Evolutionary conservation across 2,797 vertebrate species (phyloP).

Genomic region (Huso huso): DNA sequence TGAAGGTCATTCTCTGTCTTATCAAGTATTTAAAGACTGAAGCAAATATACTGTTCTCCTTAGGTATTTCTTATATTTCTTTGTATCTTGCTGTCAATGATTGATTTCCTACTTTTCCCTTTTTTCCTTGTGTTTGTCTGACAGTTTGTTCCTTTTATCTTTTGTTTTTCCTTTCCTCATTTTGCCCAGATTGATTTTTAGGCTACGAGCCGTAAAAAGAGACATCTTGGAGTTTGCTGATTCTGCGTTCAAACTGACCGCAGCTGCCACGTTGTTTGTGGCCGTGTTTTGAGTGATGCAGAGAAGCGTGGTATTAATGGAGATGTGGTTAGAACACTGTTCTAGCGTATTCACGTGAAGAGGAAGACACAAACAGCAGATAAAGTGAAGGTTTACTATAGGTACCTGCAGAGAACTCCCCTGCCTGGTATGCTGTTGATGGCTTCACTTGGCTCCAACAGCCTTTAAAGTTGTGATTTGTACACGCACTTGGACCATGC

Average conservation of each 20-base stretch:
- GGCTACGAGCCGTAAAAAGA: constrained; percentile 3
- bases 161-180: constrained; percentile 1
- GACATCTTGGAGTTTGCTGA: constrained; percentile 6
- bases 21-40: too few relatives aligned
- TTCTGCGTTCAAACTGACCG: constrained; percentile 7
- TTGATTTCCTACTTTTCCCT: neutral
- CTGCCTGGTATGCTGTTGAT: too few relatives aligned
- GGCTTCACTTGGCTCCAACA: too few relatives aligned
- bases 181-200: constrained; percentile 21
- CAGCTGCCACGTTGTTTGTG: constrained; percentile 11
- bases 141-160: neutral
- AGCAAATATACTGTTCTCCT: too few relatives aligned
- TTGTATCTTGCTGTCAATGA: neutral
- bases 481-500: too few relatives aligned
- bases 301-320: neutral
- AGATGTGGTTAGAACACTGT: neutral
- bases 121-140: constrained; percentile 3
- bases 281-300: neutral
- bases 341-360: constrained; percentile 41
- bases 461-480: too few relatives aligned
- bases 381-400: too few relatives aligned
- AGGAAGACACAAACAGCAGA: constrained; percentile 20
- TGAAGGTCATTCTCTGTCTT: too few relatives aligned
- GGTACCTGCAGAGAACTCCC: constrained; percentile 4
- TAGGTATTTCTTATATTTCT: too few relatives aligned